Percentiles rank a stretch among this genome's conserved stretches.
Conservation (phyloP, 2,888 invertebrate genomes). For the Pterostichus madidus region DNA sequence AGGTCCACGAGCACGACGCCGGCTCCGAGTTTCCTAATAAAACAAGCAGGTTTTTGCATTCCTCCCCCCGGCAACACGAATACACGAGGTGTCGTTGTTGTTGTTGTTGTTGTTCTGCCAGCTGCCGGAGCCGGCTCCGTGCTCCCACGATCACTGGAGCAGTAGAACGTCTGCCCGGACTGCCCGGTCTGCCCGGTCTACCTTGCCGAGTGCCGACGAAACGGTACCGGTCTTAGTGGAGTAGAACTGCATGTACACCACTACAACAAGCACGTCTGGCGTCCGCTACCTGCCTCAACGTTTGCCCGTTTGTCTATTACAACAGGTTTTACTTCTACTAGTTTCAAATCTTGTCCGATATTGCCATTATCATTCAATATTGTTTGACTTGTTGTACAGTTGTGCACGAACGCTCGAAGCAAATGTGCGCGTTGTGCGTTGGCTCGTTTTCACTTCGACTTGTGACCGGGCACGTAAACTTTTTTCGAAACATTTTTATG, state of each 20-base stretch:
- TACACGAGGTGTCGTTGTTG: constrained; percentile 12
- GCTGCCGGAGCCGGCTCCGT: constrained; percentile 5
- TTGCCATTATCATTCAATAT: constrained; percentile 61
- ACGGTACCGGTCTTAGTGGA: constrained; percentile 42
- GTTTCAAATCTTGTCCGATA: constrained; percentile 59
- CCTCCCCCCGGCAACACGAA: constrained; percentile 38
- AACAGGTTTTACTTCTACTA: constrained; percentile 60
- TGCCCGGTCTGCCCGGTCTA: too few relatives aligned
- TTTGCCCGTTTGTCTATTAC: constrained; percentile 61
- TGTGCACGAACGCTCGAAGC: background rate
- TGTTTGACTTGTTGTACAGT: constrained; percentile 46
- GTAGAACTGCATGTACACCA: constrained; percentile 25
- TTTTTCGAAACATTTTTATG: background rate
- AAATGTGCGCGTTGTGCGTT: too few relatives aligned
- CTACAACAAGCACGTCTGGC: background rate
- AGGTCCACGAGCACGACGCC: constrained; percentile 2
- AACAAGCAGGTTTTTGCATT: constrained; percentile 63
- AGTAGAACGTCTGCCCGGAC: constrained; percentile 57
- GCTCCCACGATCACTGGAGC: constrained; percentile 61
- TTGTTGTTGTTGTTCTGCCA: constrained; percentile 37
- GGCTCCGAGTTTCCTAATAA: constrained; percentile 35
- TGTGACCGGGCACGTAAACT: background rate
- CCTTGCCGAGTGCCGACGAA: constrained; percentile 46
- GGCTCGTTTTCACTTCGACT: constrained; percentile 5
- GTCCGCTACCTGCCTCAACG: constrained; percentile 60